Evolutionary conservation across 2,113 vertebrate species (phyloP).

Genomic region (Phaethornis superciliosus): DNA sequence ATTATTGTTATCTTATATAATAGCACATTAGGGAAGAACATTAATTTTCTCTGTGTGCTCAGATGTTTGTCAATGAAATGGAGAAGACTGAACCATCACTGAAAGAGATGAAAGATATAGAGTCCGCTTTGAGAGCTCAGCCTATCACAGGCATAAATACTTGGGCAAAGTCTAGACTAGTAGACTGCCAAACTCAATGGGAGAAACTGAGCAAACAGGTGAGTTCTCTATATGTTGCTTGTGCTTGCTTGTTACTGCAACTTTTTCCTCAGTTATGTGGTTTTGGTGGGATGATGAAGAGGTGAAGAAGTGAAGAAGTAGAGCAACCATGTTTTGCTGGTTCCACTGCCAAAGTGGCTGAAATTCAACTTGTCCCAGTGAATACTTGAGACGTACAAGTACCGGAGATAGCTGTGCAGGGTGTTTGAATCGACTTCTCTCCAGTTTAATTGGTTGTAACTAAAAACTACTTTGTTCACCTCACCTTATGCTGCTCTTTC

Average conservation of each 20-base stretch:
- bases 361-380: background rate
- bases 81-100: conserved; percentile 83
- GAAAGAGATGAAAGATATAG: conserved; percentile 88
- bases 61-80: conserved; percentile 84
- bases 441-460: background rate
- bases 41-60: conserved; percentile 19
- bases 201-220: conserved; percentile 90
- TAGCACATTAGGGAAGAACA: background rate
- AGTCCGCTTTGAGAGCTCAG: conserved; percentile 77
- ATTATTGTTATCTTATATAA: background rate
- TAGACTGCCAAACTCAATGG: conserved; percentile 81
- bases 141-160: conserved; percentile 77
- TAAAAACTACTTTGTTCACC: background rate
- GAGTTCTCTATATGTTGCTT: background rate
- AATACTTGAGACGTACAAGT: background rate
- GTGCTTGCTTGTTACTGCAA: background rate
- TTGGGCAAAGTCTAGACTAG: conserved; percentile 82
- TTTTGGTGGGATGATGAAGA: background rate
- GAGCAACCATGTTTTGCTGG: background rate
- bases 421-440: background rate
- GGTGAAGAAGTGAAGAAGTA: background rate
- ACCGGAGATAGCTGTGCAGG: background rate
- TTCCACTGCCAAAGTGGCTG: background rate
- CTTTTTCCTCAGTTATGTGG: background rate
- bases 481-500: background rate